phyloP scores from a whole-genome alignment of 2,797 vertebrate species.

The Acipenser oxyrinchus region DNA sequence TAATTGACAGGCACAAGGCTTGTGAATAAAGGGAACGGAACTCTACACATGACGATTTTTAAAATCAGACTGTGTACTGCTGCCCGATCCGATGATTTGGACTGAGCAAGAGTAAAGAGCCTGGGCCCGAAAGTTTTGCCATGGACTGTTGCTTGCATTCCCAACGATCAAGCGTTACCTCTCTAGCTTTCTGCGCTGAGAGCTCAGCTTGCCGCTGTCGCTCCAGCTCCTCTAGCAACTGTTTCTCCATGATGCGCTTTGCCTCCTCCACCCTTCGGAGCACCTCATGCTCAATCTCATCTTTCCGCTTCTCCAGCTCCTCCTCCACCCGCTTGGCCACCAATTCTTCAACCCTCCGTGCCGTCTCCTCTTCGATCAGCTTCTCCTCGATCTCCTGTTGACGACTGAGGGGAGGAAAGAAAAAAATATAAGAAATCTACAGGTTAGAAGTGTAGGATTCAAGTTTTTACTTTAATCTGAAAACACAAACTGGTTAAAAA shows the following conservation, averaged over 20 bases:
- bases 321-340: constrained; percentile 96
- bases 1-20: too few species aligned
- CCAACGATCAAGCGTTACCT: constrained; percentile 99
- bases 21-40: too few species aligned
- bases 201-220: constrained; percentile 95
- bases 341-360: constrained; percentile 91
- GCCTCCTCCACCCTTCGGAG: constrained; percentile 95
- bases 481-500: too few species aligned
- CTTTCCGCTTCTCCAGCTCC: constrained; percentile 93
- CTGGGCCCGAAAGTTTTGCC: constrained; percentile 74
- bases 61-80: constrained; percentile 1
- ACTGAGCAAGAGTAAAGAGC: not conserved
- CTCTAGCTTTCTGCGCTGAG: constrained; percentile 93
- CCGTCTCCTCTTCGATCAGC: constrained; percentile 98
- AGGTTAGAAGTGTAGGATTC: too few species aligned
- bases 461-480: too few species aligned
- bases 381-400: constrained; percentile 98
- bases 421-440: too few species aligned
- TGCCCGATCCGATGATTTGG: not conserved
- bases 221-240: constrained; percentile 98
- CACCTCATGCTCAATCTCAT: constrained; percentile 95
- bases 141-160: constrained; percentile 81
- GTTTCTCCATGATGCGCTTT: constrained; percentile 98
- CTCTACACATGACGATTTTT: too few species aligned
- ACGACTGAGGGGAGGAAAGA: constrained; percentile 53